Conservation (phyloP, 2,888 invertebrate genomes). For the Opisthograptis luteolata region DNA sequence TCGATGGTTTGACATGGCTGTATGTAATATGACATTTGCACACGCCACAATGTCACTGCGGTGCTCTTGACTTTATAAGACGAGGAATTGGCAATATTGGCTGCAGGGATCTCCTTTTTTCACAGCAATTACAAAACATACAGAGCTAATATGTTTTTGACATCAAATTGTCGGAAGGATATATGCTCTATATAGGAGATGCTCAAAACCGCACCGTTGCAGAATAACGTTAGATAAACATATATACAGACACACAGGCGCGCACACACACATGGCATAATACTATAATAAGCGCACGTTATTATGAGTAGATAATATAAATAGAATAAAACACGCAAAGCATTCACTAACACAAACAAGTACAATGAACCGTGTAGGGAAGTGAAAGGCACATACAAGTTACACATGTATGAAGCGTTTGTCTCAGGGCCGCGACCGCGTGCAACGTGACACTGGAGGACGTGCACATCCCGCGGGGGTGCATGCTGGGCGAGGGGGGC, state of each 20-base stretch:
- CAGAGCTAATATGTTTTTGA: too few relatives aligned
- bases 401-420: conserved; percentile 50
- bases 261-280: too few relatives aligned
- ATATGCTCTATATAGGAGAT: too few relatives aligned
- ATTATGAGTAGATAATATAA: background rate
- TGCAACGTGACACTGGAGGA: conserved; percentile 88
- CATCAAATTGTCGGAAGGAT: too few relatives aligned
- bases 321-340: background rate
- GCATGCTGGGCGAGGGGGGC: conserved; percentile 82
- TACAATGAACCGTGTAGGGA: background rate
- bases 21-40: background rate
- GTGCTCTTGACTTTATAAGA: too few relatives aligned
- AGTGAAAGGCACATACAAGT: conserved; percentile 12
- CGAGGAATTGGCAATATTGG: too few relatives aligned
- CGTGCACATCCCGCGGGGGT: conserved; percentile 80
- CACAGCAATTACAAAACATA: too few relatives aligned
- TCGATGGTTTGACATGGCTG: conserved; percentile 1
- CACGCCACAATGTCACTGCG: background rate
- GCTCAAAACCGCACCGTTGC: too few relatives aligned
- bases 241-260: too few relatives aligned
- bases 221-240: too few relatives aligned
- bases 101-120: too few relatives aligned
- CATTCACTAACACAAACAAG: background rate
- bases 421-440: conserved; percentile 86
- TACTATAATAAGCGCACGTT: too few relatives aligned